Evolutionary conservation across 2,113 vertebrate species (phyloP).

Genomic region (Euleptes europaea): DNA sequence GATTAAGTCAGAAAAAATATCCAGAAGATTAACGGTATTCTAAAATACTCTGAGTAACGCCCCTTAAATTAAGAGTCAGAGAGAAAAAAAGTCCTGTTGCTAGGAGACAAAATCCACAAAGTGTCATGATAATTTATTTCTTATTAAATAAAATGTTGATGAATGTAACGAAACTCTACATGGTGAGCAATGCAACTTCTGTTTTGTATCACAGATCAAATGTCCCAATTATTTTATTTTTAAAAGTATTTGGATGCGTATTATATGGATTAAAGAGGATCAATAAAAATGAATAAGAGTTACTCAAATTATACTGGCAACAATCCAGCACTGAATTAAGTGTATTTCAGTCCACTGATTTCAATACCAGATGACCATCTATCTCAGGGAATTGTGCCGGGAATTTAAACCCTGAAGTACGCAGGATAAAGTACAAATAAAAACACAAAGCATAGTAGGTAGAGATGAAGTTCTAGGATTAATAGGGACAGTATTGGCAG

Average conservation of each 20-base stretch:
- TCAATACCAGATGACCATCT: background rate
- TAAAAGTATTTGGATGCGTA: background rate
- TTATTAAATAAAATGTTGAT: constrained; percentile 11
- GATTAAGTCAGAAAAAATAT: constrained; percentile 8
- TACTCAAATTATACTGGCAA: background rate
- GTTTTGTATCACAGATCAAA: background rate
- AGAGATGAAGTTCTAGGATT: background rate
- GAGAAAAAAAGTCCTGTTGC: background rate
- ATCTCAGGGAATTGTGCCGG: background rate
- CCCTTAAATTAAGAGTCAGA: background rate
- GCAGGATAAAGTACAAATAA: background rate
- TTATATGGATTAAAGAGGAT: background rate
- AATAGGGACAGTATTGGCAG: background rate
- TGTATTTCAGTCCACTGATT: background rate
- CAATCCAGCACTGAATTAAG: background rate
- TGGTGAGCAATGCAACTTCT: background rate
- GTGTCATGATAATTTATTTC: constrained; percentile 12
- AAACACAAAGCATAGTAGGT: background rate
- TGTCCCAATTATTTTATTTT: background rate
- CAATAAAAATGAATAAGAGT: background rate
- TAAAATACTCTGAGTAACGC: constrained; percentile 1
- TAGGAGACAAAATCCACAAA: constrained; percentile 21
- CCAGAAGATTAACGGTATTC: constrained; percentile 7
- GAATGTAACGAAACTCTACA: background rate
- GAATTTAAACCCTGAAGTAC: background rate